phyloP scores from a whole-genome alignment of 2,888 invertebrate species.

The Saturnia japonica region DNA sequence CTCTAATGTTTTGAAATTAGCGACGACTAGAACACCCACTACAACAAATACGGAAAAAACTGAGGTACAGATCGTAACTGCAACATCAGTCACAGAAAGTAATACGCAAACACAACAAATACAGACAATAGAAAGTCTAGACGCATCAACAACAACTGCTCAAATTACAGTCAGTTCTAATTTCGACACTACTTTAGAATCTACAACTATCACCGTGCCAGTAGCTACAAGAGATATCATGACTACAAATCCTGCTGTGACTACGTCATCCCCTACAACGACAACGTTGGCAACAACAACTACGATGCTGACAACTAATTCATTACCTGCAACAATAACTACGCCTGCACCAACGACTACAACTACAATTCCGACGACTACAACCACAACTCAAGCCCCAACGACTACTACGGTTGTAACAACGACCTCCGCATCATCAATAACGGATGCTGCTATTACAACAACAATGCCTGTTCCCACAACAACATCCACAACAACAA shows the following conservation, averaged over 20 bases:
- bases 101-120: conserved; percentile 60
- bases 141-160: conserved; percentile 44
- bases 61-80: conserved; percentile 51
- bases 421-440: conserved; percentile 27
- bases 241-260: conserved; percentile 31
- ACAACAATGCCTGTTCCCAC: too few species aligned
- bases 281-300: conserved; percentile 32
- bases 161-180: conserved; percentile 29
- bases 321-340: conserved; percentile 25
- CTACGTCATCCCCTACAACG: conserved; percentile 31
- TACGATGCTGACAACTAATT: conserved; percentile 19
- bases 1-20: conserved; percentile 70
- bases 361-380: conserved; percentile 25
- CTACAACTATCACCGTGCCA: conserved; percentile 26
- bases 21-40: conserved; percentile 59
- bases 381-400: conserved; percentile 26
- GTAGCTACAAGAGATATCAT: conserved; percentile 33
- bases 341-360: conserved; percentile 31
- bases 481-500: conserved; percentile 29
- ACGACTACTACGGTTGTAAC: conserved; percentile 31
- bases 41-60: conserved; percentile 46
- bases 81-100: conserved; percentile 58
- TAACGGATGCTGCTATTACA: conserved; percentile 24
- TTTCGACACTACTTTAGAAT: conserved; percentile 17
- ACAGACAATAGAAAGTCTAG: conserved; percentile 44